Conservation (phyloP, 1,140 invertebrate species). For the Drosophila ambigua region DNA sequence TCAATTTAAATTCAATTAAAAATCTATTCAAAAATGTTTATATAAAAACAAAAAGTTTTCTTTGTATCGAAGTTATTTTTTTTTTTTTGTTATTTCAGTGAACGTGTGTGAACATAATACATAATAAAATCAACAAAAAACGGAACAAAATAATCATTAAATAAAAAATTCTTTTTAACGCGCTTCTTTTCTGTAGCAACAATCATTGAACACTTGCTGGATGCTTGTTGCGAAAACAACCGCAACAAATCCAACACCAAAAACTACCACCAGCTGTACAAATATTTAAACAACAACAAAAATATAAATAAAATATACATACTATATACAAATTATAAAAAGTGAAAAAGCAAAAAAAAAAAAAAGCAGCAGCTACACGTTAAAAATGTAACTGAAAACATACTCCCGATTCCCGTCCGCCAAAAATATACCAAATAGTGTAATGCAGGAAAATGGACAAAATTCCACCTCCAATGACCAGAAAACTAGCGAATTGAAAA, state of each 20-base stretch:
- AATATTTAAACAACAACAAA: conserved; percentile 46
- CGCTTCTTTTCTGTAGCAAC: conserved; percentile 19
- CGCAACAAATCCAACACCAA: conserved; percentile 10
- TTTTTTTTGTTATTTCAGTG: neutral
- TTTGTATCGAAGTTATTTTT: neutral
- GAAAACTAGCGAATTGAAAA: neutral
- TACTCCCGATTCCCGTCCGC: conserved; percentile 15
- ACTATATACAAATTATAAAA: conserved; percentile 24
- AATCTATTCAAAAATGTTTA: conserved; percentile 44
- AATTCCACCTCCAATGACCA: conserved; percentile 4
- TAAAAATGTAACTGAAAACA: conserved; percentile 5
- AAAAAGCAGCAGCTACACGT: neutral
- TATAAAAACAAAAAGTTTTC: conserved; percentile 6
- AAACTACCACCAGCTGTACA: conserved; percentile 54
- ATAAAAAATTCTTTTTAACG: conserved; percentile 5
- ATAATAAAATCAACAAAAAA: neutral
- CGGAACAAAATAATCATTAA: neutral
- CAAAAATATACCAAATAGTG: neutral
- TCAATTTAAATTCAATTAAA: conserved; percentile 45
- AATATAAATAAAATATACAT: conserved; percentile 18
- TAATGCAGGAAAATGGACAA: conserved; percentile 14
- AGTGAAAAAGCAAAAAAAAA: neutral
- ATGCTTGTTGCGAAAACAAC: conserved; percentile 30
- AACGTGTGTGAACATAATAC: conserved; percentile 7
- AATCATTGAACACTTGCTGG: conserved; percentile 40